Evolutionary conservation across 2,888 invertebrate species (phyloP).

Genomic region (Deilephila porcellus): DNA sequence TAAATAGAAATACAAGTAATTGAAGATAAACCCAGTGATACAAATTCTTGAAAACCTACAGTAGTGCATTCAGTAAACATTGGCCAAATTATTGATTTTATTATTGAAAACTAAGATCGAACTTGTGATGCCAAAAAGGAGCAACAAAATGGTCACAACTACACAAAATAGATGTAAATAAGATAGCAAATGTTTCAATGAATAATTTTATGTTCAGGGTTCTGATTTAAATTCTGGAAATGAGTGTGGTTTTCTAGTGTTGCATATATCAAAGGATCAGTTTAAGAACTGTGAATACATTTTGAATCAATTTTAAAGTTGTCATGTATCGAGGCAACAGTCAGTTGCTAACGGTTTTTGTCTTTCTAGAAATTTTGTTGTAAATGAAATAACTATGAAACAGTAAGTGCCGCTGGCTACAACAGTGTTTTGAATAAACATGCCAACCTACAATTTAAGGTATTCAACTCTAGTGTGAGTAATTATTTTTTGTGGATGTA

Average conservation of each 20-base stretch:
- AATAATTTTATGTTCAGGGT: conserved; percentile 5
- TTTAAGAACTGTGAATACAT: not conserved
- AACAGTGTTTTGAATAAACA: too few relatives aligned
- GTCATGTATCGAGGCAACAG: not conserved
- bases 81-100: conserved; percentile 9
- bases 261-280: not conserved
- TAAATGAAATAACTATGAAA: too few relatives aligned
- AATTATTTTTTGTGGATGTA: too few relatives aligned
- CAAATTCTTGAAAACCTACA: too few relatives aligned
- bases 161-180: not conserved
- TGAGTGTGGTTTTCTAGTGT: not conserved
- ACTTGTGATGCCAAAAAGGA: not conserved
- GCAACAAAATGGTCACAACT: not conserved
- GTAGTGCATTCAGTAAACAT: not conserved
- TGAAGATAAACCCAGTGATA: too few relatives aligned
- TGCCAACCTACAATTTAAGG: too few relatives aligned
- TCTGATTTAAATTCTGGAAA: not conserved
- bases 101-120: too few relatives aligned
- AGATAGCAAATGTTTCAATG: not conserved
- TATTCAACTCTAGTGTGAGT: too few relatives aligned
- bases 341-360: too few relatives aligned
- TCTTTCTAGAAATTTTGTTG: too few relatives aligned
- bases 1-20: too few relatives aligned
- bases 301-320: not conserved
- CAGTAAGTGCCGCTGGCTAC: too few relatives aligned